Percentiles rank a stretch among this genome's conserved stretches.
Evolutionary conservation across 2,888 invertebrate genomes (phyloP).

Genomic region (Chrysina gloriosa): DNA sequence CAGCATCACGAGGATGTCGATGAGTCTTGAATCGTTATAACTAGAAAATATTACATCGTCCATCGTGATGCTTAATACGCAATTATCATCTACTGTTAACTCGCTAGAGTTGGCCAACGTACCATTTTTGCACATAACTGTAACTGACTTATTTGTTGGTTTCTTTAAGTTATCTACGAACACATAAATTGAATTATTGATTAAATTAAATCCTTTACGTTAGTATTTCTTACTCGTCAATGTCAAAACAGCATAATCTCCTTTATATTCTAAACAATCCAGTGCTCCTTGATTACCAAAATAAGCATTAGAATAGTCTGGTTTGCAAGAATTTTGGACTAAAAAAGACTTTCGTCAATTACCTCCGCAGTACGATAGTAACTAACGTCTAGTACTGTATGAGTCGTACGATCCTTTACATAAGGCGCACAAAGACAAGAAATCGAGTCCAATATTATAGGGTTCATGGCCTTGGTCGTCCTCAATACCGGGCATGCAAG

Average conservation of each 20-base stretch:
- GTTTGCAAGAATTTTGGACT: not conserved
- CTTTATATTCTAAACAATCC: not conserved
- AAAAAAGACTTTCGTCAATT: not conserved
- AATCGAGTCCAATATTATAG: not conserved
- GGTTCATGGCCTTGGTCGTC: not conserved
- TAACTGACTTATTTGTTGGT: not conserved
- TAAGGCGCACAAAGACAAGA: not conserved
- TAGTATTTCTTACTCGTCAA: not conserved
- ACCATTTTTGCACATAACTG: conserved; percentile 3
- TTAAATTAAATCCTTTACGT: not conserved
- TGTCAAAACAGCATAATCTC: not conserved
- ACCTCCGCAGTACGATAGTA: too few species aligned
- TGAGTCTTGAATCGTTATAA: not conserved
- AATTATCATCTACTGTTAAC: not conserved
- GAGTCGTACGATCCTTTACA: not conserved
- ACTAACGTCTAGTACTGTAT: not conserved
- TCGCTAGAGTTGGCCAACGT: not conserved
- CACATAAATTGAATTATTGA: not conserved
- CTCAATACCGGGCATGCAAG: conserved; percentile 70
- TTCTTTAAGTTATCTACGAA: not conserved
- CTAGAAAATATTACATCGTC: not conserved
- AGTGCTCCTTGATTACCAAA: not conserved
- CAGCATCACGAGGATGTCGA: not conserved
- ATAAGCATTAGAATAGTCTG: not conserved
- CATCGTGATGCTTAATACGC: not conserved